A percentile compares a stretch with the other conserved stretches of the same genome.
phyloP scores from a whole-genome alignment of 2,797 vertebrate genomes.

The Brachyalestes nurse region DNA sequence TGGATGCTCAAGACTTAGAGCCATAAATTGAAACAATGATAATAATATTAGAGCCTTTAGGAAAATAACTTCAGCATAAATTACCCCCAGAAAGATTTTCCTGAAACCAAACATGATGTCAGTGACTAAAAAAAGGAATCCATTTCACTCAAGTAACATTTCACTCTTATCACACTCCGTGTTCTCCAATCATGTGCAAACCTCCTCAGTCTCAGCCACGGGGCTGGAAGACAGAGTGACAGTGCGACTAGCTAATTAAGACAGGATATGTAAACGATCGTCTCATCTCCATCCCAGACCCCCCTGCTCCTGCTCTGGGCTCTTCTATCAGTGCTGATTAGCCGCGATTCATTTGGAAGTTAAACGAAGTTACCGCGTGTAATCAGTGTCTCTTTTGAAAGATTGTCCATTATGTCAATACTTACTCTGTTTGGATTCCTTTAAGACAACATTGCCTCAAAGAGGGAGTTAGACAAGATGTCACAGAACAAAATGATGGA shows the following conservation, averaged over 20 bases:
- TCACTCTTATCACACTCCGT: slow-evolving; percentile 74
- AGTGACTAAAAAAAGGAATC: not conserved
- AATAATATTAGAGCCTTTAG: not conserved
- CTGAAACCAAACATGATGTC: slow-evolving; percentile 14
- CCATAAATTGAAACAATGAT: not conserved
- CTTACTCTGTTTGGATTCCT: slow-evolving; percentile 86
- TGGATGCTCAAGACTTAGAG: not conserved
- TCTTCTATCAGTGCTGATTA: slow-evolving; percentile 87
- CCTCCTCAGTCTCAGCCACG: slow-evolving; percentile 67
- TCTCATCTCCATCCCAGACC: slow-evolving; percentile 56
- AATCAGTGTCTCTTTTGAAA: slow-evolving; percentile 87
- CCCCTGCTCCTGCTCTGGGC: slow-evolving; percentile 72
- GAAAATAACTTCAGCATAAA: not conserved
- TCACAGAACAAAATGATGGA: slow-evolving; percentile 47
- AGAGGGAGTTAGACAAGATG: slow-evolving; percentile 50
- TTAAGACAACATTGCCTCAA: slow-evolving; percentile 81
- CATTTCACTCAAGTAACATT: slow-evolving; percentile 31
- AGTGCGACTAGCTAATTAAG: slow-evolving; percentile 78
- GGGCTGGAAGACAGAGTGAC: slow-evolving; percentile 78
- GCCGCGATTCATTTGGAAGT: slow-evolving; percentile 88
- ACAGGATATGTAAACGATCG: slow-evolving; percentile 68
- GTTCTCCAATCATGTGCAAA: slow-evolving; percentile 63
- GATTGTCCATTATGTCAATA: slow-evolving; percentile 90
- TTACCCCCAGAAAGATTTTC: not conserved
- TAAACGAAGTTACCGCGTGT: slow-evolving; percentile 89